Conservation (phyloP, 2,797 vertebrate genomes). For the Hydrolagus colliei region DNA sequence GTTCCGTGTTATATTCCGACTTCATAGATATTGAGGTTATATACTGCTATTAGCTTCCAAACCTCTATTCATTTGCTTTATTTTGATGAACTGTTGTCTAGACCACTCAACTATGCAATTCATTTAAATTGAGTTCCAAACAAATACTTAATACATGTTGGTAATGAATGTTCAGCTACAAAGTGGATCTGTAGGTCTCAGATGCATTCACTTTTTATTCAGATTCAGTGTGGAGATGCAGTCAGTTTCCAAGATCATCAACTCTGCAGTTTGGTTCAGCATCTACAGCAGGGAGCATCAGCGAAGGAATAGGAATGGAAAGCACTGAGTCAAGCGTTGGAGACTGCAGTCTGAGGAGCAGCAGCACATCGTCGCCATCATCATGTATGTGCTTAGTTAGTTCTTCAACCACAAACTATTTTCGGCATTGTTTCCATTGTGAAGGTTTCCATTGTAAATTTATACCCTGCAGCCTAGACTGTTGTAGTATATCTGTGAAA, state of each 20-base stretch:
- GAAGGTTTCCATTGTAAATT: neutral
- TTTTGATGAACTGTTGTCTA: too few relatives aligned
- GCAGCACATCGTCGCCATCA: slow-evolving; percentile 61
- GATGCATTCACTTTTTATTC: slow-evolving; percentile 37
- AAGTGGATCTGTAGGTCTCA: neutral
- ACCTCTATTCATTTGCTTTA: too few relatives aligned
- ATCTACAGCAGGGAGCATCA: slow-evolving; percentile 64
- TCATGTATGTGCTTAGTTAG: slow-evolving; percentile 56
- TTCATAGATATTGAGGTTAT: neutral
- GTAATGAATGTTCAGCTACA: neutral
- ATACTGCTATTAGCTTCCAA: neutral
- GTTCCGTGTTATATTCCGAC: neutral
- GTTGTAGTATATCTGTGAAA: neutral
- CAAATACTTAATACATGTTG: neutral
- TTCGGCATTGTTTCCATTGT: slow-evolving; percentile 19
- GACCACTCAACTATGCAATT: neutral
- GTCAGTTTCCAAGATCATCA: slow-evolving; percentile 70
- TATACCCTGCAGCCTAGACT: neutral
- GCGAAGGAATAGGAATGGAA: slow-evolving; percentile 71
- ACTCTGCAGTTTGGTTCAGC: slow-evolving; percentile 58
- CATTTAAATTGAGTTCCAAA: neutral
- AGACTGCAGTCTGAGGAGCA: slow-evolving; percentile 60
- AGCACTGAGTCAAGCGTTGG: slow-evolving; percentile 59
- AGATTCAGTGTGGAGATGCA: slow-evolving; percentile 77
- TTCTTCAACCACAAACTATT: slow-evolving; percentile 32